Base-by-base conservation (phyloP, 2,797 vertebrate species). In the Pagetopsis macropterus region DNA sequence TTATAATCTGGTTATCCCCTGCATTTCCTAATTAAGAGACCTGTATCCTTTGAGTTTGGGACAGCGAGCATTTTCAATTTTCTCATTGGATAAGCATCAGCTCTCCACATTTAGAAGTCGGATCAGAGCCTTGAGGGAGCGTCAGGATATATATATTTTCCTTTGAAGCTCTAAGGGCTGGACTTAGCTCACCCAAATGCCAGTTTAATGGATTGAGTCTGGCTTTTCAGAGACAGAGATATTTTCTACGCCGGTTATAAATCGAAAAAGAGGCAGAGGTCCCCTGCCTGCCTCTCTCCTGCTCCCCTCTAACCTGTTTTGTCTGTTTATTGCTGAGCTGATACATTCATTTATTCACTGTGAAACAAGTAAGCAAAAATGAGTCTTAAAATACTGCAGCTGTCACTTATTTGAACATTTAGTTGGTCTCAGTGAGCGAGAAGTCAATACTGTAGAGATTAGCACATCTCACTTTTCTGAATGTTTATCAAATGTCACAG, bases 121-220 rank as follows among this genome's bases (percentile, higher is more conserved):
- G 84, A 87, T 89, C 78, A 76, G 62, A 73, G 72, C 70, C 84
- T 68, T 16, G 1, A 78, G 84, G 75, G 84, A 88, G 41, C 58
- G 69, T 84, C 69, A 79, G 75, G 81, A 86, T 89, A 68, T 84
- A 89, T 87, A 89, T 87, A 59, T 86, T 88, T 78, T 67, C 65
- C 85, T 91, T 89, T 90, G 82, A 91, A 87, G 84, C 86, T 87
- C 81, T 37, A 69, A 82, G 83, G 83, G 73, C 84, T 81, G 84
- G 15, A 44, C 82, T 79, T 65, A 85, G 87, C 86, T 92, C 85
- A 79, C 65, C 60, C 79, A 75, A 54, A 85, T 90, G 88, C 81
- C 87, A 85, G 78, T 92, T 90, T 88, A 90, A 93, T 83, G 86
- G 86, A 90, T 91, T 81, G 82, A 91, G 79, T 70, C 57, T 37